Evolutionary conservation across 2,113 vertebrate genomes (phyloP).

Genomic region (Uria aalge): DNA sequence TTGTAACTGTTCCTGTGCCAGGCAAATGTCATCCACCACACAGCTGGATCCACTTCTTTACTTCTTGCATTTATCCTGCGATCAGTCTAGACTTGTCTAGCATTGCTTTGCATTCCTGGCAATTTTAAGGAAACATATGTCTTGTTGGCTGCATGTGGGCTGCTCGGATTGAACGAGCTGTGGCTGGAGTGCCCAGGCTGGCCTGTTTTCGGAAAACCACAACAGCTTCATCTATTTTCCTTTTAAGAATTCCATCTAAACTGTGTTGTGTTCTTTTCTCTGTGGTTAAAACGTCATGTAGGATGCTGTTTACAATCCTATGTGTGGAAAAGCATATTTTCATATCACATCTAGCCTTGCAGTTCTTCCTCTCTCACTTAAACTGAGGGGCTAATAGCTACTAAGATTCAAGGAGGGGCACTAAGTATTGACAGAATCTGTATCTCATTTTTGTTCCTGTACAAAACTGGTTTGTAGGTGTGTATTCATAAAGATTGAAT

Average conservation of each 20-base stretch:
- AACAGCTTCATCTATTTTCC: not conserved
- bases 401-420: not conserved
- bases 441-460: not conserved
- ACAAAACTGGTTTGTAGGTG: not conserved
- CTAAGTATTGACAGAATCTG: not conserved
- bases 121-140: not conserved
- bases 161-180: not conserved
- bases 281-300: not conserved
- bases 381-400: not conserved
- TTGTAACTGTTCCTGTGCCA: not conserved
- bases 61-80: not conserved
- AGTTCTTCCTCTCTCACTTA: not conserved
- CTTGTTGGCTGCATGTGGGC: not conserved
- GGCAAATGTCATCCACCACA: not conserved
- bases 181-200: not conserved
- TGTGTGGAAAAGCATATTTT: not conserved
- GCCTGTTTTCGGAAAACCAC: not conserved
- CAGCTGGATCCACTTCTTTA: not conserved
- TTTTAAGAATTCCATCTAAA: not conserved
- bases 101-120: constrained; percentile 3
- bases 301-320: not conserved
- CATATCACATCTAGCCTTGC: not conserved
- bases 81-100: constrained; percentile 31
- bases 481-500: not conserved
- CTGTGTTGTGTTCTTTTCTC: not conserved